Conservation (phyloP, 2,797 vertebrate genomes). For the Microhierax caerulescens region DNA sequence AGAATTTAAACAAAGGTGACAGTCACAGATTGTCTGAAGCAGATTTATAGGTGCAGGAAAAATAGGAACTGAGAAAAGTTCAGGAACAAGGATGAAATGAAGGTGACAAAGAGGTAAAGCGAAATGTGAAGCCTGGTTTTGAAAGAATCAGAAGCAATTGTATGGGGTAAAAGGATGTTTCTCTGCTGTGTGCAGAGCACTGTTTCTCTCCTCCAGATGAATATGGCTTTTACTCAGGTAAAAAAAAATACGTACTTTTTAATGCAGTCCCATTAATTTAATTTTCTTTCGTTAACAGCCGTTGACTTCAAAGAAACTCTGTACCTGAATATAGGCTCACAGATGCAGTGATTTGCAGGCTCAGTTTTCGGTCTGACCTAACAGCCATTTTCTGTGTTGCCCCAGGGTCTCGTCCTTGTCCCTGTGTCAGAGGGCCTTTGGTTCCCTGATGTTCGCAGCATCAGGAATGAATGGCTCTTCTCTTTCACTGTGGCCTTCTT, state of each 20-base stretch:
- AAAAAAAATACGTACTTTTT: no score
- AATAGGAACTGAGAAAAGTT: constrained; percentile 11
- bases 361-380: background rate
- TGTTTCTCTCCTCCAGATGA: background rate
- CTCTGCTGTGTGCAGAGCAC: background rate
- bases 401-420: background rate
- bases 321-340: background rate
- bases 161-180: background rate
- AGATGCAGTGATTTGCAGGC: background rate
- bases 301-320: background rate
- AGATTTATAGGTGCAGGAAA: constrained; percentile 25
- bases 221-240: background rate
- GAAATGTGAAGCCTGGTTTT: background rate
- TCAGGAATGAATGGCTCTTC: background rate
- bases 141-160: background rate
- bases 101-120: background rate
- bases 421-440: background rate
- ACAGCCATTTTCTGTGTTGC: background rate
- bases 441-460: background rate
- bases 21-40: background rate
- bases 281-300: background rate
- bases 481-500: background rate
- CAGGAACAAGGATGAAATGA: constrained; percentile 15
- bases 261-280: background rate
- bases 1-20: constrained; percentile 29